phyloP scores from a whole-genome alignment of 1,140 invertebrate species.

The Temnothorax curvispinosus region DNA sequence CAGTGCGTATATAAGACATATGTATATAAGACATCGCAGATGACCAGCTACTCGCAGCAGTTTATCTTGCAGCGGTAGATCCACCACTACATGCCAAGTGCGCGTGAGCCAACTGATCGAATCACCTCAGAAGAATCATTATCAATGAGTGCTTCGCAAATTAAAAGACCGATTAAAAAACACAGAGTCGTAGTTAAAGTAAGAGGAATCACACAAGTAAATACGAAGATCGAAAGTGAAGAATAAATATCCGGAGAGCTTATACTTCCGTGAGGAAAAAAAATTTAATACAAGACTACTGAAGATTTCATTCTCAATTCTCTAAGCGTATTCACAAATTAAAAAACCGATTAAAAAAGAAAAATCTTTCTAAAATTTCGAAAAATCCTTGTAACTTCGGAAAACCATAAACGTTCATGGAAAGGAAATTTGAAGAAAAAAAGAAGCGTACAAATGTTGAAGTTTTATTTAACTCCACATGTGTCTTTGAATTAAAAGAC shows the following conservation, averaged over 20 bases:
- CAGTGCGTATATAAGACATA: conserved; percentile 51
- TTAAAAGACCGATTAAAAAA: not conserved
- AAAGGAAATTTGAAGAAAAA: not conserved
- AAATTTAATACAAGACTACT: not conserved
- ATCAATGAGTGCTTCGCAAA: not conserved
- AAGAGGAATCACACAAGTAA: not conserved
- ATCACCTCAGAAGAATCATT: not conserved
- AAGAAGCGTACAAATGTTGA: not conserved
- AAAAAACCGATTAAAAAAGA: not conserved
- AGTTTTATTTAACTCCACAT: not conserved
- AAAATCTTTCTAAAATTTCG: not conserved
- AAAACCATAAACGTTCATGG: not conserved
- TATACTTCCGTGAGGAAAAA: not conserved
- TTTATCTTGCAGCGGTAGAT: conserved; percentile 63
- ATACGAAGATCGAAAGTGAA: not conserved
- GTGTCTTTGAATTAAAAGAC: not conserved
- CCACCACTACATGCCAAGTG: conserved; percentile 24
- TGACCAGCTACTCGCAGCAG: conserved; percentile 28
- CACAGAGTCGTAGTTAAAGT: not conserved
- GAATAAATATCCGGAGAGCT: not conserved
- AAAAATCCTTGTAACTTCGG: not conserved
- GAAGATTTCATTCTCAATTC: not conserved
- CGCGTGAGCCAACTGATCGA: not conserved
- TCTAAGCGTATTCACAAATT: not conserved
- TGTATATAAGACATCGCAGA: conserved; percentile 70